Evolutionary conservation across 2,797 vertebrate species (phyloP), one percentile per base, ranked within the genome.

Genomic region (Pelodytes ibericus): DNA sequence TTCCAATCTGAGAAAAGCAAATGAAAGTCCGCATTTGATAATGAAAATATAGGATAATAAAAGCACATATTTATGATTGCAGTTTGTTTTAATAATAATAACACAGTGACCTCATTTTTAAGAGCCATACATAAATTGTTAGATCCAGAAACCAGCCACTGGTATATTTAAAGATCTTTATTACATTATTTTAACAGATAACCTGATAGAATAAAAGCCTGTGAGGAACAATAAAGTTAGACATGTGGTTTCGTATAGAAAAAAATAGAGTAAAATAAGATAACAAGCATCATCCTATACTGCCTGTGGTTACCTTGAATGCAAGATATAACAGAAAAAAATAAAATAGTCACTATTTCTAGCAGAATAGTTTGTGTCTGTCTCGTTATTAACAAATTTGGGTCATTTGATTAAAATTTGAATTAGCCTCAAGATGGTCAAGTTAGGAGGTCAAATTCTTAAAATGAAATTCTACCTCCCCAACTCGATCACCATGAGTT

Each of bases 151-250:
- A 22, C 25, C 51, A 70, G 56, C 13, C 36, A 16, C 47, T 56
- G 29, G 66, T 53, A 56, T 56, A 5, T 71, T 81, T 71, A 58
- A 4, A n/a, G 64, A 77, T 76, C 61, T 15, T 62, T 29, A 49
- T 70, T 58, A 6, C 60, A 74, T 79, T 71, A 59, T 18, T 56
- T 71, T 74, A 72, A 53, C 44, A 47, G 76, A 75, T 13, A 30
- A 80, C 72, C 76, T 69, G 10, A 60, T 63, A 72, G 20, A 61
- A 65, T 51, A 33, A 57, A 77, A 53, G 1, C 29, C 29, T 69
- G 33, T 79, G 39, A 20, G 49, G 22, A 65, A 67, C 64, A 15
- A 8, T 30, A 1, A 49, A 56, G 30, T 25, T 1, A 13, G 4
- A 27, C 62, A 29, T 2, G 15, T 51, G 73, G 75, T 60, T 60